Evolutionary conservation across 53 echinoderm and acorn worm species (phyloP), one percentile per base, ranked within the genome.

Genomic region (Pentamera pediparva): DNA sequence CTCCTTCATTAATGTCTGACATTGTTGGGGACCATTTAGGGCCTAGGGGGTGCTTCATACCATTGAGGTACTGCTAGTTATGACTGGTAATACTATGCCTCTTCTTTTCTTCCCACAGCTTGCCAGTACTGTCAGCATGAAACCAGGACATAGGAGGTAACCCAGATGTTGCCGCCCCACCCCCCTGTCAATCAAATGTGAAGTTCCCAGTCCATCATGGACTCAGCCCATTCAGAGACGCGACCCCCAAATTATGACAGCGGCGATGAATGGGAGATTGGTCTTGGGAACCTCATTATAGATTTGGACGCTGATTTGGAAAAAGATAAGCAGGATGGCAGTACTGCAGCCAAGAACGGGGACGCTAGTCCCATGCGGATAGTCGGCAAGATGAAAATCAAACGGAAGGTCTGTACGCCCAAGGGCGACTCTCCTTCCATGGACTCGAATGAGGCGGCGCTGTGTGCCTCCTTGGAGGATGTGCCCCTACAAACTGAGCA

Each of bases 221-320:
- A 72, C 73, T 72, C 73, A 17, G 73, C 52, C 55, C 73, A 52
- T 53, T 53, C 73, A 36, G 73, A 72, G 18, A 54, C 15, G 26
- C 73, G 73, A 49, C 52, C 73, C 34, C 25, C 84, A 24, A 84
- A 78, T 78, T 98, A 98, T 75, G 96, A 98, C 70, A 98, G 98
- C 77, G 83, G 98, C 61, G 98, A 98, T 76, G 98, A 98, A 83
- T 98, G 98, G 98, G 91, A 98, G 83, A 98, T 98, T 29, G 98
- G 98, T 56, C 83, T 98, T 55, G 98, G 98, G 57, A 90, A 91
- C 75, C 78, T 98, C 45, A 92, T 98, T 77, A 98, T 98, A 48
- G 98, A 98, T 62, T 85, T 98, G 69, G 98, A 98, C 37, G 98
- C 98, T 20, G 98, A 98, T 38, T 75, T 98, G 56, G 98, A 98